Evolutionary conservation across 2,113 vertebrate genomes (phyloP).

Genomic region (Lipophrys pholis): DNA sequence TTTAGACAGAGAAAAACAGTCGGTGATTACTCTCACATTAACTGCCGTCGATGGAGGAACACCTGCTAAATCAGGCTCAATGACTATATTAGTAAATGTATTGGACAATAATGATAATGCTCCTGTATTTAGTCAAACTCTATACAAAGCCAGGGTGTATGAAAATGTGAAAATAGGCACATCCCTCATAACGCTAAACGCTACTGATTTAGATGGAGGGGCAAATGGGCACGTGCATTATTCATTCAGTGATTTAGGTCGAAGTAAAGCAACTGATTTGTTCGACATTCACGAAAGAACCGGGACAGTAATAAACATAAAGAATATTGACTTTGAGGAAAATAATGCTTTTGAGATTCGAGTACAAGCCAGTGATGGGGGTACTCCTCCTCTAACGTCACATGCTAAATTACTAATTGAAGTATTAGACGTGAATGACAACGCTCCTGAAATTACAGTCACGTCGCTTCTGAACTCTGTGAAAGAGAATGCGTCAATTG

Average conservation of each 20-base stretch:
- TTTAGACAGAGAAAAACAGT: conserved; percentile 87
- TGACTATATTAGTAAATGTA: conserved; percentile 81
- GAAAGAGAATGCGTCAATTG: conserved; percentile 81
- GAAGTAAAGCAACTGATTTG: conserved; percentile 31
- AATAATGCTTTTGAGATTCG: conserved; percentile 64
- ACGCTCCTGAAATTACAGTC: conserved; percentile 70
- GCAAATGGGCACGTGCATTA: conserved; percentile 60
- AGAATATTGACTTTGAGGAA: conserved; percentile 68
- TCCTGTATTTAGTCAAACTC: conserved; percentile 83
- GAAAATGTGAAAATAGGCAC: conserved; percentile 63
- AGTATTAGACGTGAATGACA: conserved; percentile 82
- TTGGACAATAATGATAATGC: conserved; percentile 89
- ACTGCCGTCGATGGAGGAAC: conserved; percentile 85
- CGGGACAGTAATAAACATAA: conserved; percentile 76
- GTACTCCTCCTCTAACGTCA: conserved; percentile 46
- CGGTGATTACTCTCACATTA: conserved; percentile 81
- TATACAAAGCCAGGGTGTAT: conserved; percentile 81
- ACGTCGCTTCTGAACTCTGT: conserved; percentile 82
- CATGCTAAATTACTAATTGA: conserved; percentile 64
- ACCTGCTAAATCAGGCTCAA: conserved; percentile 82
- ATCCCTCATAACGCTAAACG: conserved; percentile 58
- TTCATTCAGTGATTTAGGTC: conserved; percentile 44
- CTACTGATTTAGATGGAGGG: conserved; percentile 74
- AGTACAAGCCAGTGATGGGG: conserved; percentile 69
- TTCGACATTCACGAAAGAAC: conserved; percentile 76